Percentiles rank a stretch among this genome's conserved stretches.
phyloP scores from a whole-genome alignment of 2,888 invertebrate genomes.

The Magallana nippona region DNA sequence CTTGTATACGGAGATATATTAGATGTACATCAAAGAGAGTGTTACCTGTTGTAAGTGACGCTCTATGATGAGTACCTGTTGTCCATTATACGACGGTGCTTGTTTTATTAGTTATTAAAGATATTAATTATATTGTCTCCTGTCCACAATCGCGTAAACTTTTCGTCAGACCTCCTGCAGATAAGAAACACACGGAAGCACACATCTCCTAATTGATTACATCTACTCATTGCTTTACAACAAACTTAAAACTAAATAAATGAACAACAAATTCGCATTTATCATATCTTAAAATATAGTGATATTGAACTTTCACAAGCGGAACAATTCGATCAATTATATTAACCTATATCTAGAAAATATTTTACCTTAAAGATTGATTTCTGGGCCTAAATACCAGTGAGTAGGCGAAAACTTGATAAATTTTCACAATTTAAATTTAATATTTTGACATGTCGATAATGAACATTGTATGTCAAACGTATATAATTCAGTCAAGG shows the following conservation, averaged over 20 bases:
- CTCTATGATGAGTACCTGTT: not conserved
- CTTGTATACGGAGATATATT: slow-evolving; percentile 15
- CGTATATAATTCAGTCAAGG: no score
- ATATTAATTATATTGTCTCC: slow-evolving; percentile 17
- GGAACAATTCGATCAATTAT: no score
- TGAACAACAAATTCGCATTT: not conserved
- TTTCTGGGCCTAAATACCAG: no score
- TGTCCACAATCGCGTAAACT: slow-evolving; percentile 19
- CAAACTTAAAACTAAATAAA: no score
- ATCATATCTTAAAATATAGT: no score
- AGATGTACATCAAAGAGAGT: slow-evolving; percentile 9
- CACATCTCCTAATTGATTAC: not conserved
- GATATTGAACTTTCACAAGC: no score
- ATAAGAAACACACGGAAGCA: slow-evolving; percentile 21
- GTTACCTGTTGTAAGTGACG: not conserved
- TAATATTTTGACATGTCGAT: no score
- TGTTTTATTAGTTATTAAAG: slow-evolving; percentile 29
- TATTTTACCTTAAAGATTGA: no score
- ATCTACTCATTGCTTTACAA: not conserved
- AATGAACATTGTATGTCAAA: no score
- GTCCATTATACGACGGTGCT: not conserved
- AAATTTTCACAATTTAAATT: no score
- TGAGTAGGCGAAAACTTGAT: no score
- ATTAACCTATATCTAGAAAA: no score
- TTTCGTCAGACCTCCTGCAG: slow-evolving; percentile 11